Evolutionary conservation across 1,140 invertebrate genomes (phyloP).

Genomic region (Conopomorpha cramerella): DNA sequence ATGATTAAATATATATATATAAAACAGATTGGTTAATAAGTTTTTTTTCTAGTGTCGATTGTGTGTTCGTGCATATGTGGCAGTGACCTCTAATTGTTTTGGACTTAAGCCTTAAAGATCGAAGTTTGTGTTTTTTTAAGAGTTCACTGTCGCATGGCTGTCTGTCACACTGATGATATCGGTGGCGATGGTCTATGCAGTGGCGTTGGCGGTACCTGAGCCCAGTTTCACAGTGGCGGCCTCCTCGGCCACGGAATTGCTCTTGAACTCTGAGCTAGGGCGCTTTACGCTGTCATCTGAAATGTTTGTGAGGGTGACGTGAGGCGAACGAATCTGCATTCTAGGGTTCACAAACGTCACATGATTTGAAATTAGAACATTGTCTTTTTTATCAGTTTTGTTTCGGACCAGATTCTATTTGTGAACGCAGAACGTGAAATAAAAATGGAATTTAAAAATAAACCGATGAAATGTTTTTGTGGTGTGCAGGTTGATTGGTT

Average conservation of each 20-base stretch:
- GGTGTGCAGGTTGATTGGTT: too few relatives aligned
- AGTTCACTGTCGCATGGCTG: slow-evolving; percentile 41
- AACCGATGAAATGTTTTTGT: too few relatives aligned
- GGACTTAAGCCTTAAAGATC: too few relatives aligned
- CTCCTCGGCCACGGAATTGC: slow-evolving; percentile 45
- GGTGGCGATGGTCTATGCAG: slow-evolving; percentile 39
- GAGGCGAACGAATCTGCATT: slow-evolving; percentile 28
- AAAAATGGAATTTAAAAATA: too few relatives aligned
- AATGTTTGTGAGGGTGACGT: slow-evolving; percentile 42
- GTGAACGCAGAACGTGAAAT: too few relatives aligned
- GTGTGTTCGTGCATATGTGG: slow-evolving; percentile 51
- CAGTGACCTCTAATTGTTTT: slow-evolving; percentile 48
- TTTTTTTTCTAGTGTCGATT: slow-evolving; percentile 48
- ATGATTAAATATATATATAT: slow-evolving; percentile 54
- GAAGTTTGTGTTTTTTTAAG: too few relatives aligned
- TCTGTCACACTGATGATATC: slow-evolving; percentile 47
- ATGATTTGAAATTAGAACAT: slow-evolving; percentile 6
- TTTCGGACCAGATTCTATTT: too few relatives aligned
- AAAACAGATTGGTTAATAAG: slow-evolving; percentile 60
- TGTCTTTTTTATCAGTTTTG: too few relatives aligned
- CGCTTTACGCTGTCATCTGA: slow-evolving; percentile 58
- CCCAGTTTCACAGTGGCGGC: slow-evolving; percentile 30
- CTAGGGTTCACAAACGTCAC: slow-evolving; percentile 30
- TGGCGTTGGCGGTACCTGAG: slow-evolving; percentile 45
- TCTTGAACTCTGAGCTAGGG: slow-evolving; percentile 58